Base-by-base conservation (phyloP, 2,113 vertebrate species). In the Columba janthina region DNA sequence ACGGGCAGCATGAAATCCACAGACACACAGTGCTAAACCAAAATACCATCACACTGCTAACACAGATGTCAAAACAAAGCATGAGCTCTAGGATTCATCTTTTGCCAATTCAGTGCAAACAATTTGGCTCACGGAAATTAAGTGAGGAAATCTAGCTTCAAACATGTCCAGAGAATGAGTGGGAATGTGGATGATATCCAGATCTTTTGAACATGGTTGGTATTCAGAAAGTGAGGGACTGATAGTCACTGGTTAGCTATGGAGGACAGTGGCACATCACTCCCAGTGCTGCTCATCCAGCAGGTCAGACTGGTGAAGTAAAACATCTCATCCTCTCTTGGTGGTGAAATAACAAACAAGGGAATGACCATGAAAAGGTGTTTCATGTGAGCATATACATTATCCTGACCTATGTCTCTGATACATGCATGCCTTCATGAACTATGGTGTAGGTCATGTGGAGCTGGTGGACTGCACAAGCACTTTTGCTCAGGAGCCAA, bases 21-120 rank as follows among this genome's bases (percentile, higher is more conserved):
- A 62, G 86, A 82, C 86, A 69, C 36, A 10, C 29, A 67, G 48
- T 0, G 0, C 71, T 82, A 73, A 89, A 92, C 42, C 54, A 48
- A 92, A 86, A 73, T 66, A 77, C 61, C 81, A 69, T 60, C 76
- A 92, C 2, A 4, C 81, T 82, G 82, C 76, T 94, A 86, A 69
- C 17, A 0, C 93, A 92, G 71, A 94, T 94, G 93, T 94, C 81
- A 94, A 92, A 94, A 94, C 81, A 94, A 64, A 89, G 40, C 22
- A 46, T n/a, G 82, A 92, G 86, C 54, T 83, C 90, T 89, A 90
- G 86, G 90, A 89, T 86, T 94, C 60, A 94, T 94, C 93, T 78
- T 89, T 86, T 92, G 93, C 93, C 93, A 94, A 81, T 86, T 86
- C 66, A 94, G 81, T 64, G 90, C 86, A 92, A 94, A 94, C 86